Evolutionary conservation across 2,113 vertebrate genomes (phyloP), one percentile per base, ranked within the genome.

Genomic region (Albula goreensis): DNA sequence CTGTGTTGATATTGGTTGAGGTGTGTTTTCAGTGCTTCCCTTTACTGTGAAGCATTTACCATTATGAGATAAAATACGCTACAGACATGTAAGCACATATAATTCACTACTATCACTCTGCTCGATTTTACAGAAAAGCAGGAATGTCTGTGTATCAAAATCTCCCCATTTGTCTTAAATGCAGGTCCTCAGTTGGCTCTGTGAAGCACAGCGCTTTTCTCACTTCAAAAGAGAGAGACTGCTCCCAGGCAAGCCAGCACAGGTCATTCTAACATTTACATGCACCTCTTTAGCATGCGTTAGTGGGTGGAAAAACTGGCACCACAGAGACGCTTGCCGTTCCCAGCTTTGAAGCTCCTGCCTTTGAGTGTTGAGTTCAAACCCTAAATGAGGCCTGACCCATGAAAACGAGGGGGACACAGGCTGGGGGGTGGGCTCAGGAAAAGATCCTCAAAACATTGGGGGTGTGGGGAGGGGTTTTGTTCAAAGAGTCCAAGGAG

Each of bases 201-300:
- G 22, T 53, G n/a, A 3, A 19, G 57, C 19, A 48, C 13, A 50
- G 48, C 48, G 12, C 22, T 15, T 11, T 63, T n/a, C 49, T 12
- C 82, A 17, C 41, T n/a, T 74, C 52, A 79, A 12, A 25, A 19
- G 22, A 41, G 2, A 78, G 84, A 31, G 53, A 19, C 9, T 81
- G 57, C 79, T 82, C 15, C 4, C 85, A 85, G 77, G 50, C 83
- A 79, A 82, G 80, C 6, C 12, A 81, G 83, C 77, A 82, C 87
- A 89, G 89, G 91, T 90, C 91, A 89, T 87, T 89, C 83, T 83
- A 56, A 91, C 91, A 88, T 83, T 85, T 87, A 80, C 48, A 49
- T 78, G 82, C 80, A 86, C 22, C 90, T 90, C 88, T 92, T 93
- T 88, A 89, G 83, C 88, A 86, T 90, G 88, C 89, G 89, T 90